Conservation (phyloP, 2,888 invertebrate species). For the Napeogenes sylphis region DNA sequence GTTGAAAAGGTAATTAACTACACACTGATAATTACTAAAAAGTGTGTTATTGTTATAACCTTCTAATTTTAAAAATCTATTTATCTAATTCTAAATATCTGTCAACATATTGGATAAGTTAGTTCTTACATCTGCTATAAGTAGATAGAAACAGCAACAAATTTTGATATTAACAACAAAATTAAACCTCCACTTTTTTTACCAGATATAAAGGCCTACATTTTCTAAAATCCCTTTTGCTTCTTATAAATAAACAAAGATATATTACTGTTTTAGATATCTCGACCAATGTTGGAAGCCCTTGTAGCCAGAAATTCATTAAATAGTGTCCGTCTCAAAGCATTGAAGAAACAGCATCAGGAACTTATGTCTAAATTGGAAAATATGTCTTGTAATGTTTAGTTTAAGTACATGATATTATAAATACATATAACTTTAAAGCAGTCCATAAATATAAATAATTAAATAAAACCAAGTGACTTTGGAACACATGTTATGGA, state of each 20-base stretch:
- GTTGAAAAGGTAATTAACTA: slow-evolving; percentile 70
- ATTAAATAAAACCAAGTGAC: slow-evolving; percentile 5
- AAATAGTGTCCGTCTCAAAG: slow-evolving; percentile 60
- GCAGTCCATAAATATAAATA: slow-evolving; percentile 1
- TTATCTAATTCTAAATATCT: too few species aligned
- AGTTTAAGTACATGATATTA: slow-evolving; percentile 32
- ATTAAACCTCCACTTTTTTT: not conserved
- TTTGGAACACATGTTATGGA: slow-evolving; percentile 18
- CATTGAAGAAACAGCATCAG: slow-evolving; percentile 68
- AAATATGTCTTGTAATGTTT: slow-evolving; percentile 54
- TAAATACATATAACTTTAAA: slow-evolving; percentile 19
- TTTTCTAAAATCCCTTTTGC: too few species aligned
- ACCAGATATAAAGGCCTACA: too few species aligned
- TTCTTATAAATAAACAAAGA: too few species aligned
- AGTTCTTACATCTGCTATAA: too few species aligned
- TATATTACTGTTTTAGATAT: slow-evolving; percentile 55
- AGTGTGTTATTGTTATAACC: too few species aligned
- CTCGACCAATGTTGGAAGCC: slow-evolving; percentile 71
- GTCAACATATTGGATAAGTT: too few species aligned
- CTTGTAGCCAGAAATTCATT: slow-evolving; percentile 66
- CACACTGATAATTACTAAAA: too few species aligned
- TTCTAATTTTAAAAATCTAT: too few species aligned
- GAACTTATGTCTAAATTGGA: slow-evolving; percentile 67
- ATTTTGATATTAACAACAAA: too few species aligned
- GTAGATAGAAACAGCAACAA: too few species aligned